These are phyloP conservation scores for Drosophila virilis DNA, from an alignment of 1,140 invertebrate genomes.

Conservation along the genomic window DNA sequence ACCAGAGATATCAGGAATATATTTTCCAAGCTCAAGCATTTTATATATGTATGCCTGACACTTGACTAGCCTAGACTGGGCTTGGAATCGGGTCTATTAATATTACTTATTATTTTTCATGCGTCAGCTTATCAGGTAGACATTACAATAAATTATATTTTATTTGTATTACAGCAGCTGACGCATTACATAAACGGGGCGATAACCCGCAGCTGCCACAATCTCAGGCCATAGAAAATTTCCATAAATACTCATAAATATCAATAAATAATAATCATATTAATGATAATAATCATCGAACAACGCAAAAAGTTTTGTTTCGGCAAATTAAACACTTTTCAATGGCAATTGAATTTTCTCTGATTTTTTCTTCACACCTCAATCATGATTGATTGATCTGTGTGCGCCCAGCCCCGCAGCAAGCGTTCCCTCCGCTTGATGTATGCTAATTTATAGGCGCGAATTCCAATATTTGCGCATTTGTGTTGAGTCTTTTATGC, in stretches of 20 bases:
- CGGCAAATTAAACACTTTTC: slow-evolving; percentile 20
- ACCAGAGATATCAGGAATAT: slow-evolving; percentile 19
- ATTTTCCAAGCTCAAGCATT: background rate
- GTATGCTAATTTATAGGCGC: slow-evolving; percentile 19
- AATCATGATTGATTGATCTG: slow-evolving; percentile 45
- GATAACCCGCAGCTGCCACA: slow-evolving; percentile 60
- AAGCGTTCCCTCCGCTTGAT: slow-evolving; percentile 2
- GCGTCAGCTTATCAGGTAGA: slow-evolving; percentile 65
- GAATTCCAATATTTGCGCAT: slow-evolving; percentile 10
- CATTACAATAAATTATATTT: slow-evolving; percentile 53
- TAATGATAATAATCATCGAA: background rate
- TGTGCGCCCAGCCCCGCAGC: background rate
- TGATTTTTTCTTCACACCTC: slow-evolving; percentile 26
- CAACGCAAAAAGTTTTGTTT: slow-evolving; percentile 24
- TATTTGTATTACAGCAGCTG: slow-evolving; percentile 44
- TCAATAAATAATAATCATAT: slow-evolving; percentile 23
- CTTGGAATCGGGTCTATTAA: slow-evolving; percentile 30
- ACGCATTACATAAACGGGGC: slow-evolving; percentile 39
- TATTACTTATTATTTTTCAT: slow-evolving; percentile 65
- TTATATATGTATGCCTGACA: slow-evolving; percentile 11
- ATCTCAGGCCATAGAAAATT: slow-evolving; percentile 35
- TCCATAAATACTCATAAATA: slow-evolving; percentile 37
- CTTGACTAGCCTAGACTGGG: slow-evolving; percentile 1
- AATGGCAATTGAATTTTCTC: slow-evolving; percentile 30
- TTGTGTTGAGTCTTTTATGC: background rate